A percentile compares a stretch with the other conserved stretches of the same genome.
phyloP scores from a whole-genome alignment of 2,797 vertebrate species.

The Peromyscus melanophrys region DNA sequence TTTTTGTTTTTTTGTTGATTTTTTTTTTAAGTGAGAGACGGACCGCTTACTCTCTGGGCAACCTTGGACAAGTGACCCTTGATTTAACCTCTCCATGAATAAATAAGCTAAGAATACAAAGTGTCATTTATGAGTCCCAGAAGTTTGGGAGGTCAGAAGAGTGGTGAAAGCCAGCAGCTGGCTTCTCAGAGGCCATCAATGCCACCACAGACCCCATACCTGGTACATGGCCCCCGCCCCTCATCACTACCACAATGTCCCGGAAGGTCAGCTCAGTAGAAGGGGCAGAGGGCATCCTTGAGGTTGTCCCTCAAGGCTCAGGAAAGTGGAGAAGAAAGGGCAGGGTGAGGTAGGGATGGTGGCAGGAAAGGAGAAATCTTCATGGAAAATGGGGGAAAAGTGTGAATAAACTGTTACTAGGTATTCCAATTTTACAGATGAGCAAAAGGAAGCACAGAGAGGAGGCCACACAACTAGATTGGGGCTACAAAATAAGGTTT shows the following conservation, averaged over 20 bases:
- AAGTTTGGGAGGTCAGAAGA: neutral
- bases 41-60: neutral
- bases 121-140: neutral
- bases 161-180: neutral
- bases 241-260: neutral
- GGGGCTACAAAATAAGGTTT: neutral
- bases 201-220: neutral
- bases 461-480: neutral
- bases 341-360: neutral
- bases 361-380: neutral
- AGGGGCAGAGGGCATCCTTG: neutral
- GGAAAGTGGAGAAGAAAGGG: neutral
- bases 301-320: neutral
- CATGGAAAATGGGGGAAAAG: neutral
- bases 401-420: neutral
- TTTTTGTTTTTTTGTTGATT: neutral
- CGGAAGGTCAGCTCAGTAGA: neutral
- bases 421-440: neutral
- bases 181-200: neutral
- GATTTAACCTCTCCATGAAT: neutral
- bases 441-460: neutral
- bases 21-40: neutral
- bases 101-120: slow-evolving; percentile 41
- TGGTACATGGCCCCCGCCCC: accelerated
- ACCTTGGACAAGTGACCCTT: neutral